Base-by-base conservation (phyloP, 2,888 invertebrate genomes). In the Cephonodes hylas region DNA sequence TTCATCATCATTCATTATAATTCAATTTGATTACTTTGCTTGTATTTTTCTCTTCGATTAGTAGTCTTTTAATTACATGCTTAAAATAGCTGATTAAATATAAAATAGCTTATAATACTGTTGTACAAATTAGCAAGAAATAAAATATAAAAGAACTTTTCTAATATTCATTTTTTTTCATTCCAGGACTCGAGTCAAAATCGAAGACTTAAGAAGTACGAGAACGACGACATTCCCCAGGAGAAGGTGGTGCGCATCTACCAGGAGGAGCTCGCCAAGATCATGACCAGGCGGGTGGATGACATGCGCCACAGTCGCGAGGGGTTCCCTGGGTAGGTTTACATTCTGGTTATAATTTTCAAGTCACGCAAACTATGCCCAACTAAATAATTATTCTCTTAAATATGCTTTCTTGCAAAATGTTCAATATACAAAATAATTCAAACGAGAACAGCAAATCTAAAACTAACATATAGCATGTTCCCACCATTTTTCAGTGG, bases 191-290 rank as follows among this genome's bases (percentile, higher is more conserved):
- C 94, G 42, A 94, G 95, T 79, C 95, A 96, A 82, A 96, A 95
- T 76, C 93, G 96, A 84, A 94, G 96, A 83, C 91, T 96, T 81
- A 96, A 96, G 81, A 97, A 97, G 77, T 97, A 97, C 89, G 97
- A 97, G 86, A 97, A 97, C 88, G 97, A 97, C 86, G 98, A 98
- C 92, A 97, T 99, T 89, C 97, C 99, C 42, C 98, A 99, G 83
- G 99, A 99, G 83, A 98, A 98, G 88, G 97, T 99, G 76, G 96
- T 97, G 45, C 94, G 98, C 79, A 97, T 99, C 79, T 99, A 99
- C 84, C 98, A 99, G 79, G 98, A 98, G 82, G 98, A 99, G 84
- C 93, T 99, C 67, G 96, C 97, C 63, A 99, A 99, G 84, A 94
- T 99, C 61, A 98, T 98, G 95, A 97, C 95, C 57, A 91, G 96